phyloP scores from a whole-genome alignment of 53 echinoderm and acorn worm genomes.

The Patiria pectinifera region DNA sequence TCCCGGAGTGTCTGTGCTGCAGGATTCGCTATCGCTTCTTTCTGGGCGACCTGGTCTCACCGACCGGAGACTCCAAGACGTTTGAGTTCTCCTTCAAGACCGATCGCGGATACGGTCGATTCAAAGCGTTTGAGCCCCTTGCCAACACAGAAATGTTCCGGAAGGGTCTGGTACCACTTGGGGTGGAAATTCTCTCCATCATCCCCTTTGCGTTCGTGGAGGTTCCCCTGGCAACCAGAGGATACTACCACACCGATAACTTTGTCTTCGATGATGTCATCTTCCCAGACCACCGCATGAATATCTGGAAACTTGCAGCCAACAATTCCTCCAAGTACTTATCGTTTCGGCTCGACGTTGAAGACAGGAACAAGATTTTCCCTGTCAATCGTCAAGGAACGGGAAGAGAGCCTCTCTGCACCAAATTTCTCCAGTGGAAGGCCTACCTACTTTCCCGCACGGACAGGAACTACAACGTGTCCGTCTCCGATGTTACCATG shows the following conservation, averaged over 20 bases:
- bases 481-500: conserved; percentile 76
- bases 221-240: conserved; percentile 80
- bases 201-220: conserved; percentile 90
- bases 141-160: conserved; percentile 73
- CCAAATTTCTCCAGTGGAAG: conserved; percentile 93
- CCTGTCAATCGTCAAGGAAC: conserved; percentile 33
- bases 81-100: conserved; percentile 96
- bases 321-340: conserved; percentile 74
- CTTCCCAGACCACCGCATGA: conserved; percentile 87
- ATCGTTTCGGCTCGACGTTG: conserved; percentile 75
- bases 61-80: conserved; percentile 81
- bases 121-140: conserved; percentile 92
- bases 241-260: conserved; percentile 95
- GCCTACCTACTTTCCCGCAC: conserved; percentile 88
- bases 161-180: conserved; percentile 81
- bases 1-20: conserved; percentile 81
- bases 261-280: conserved; percentile 87
- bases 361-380: conserved; percentile 72
- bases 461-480: conserved; percentile 81
- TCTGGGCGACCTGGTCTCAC: conserved; percentile 79
- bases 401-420: conserved; percentile 57
- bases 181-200: conserved; percentile 88
- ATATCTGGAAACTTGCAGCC: conserved; percentile 83
- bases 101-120: conserved; percentile 92
- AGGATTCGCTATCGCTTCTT: conserved; percentile 95